Evolutionary conservation across 2,113 vertebrate genomes (phyloP), one percentile per base, ranked within the genome.

Genomic region (Osmerus mordax): DNA sequence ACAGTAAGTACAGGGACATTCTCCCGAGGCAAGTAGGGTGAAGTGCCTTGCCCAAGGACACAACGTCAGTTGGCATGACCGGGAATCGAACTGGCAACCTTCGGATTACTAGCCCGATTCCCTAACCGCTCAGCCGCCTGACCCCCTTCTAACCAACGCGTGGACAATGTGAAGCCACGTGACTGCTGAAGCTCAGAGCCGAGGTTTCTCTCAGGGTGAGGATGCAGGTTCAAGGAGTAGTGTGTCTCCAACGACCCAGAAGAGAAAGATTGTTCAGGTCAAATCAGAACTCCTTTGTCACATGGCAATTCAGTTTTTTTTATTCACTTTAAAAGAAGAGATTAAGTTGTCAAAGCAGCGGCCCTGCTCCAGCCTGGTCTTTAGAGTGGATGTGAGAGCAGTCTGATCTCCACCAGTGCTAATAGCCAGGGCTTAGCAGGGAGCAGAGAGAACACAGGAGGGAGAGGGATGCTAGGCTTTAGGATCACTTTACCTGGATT

Each of bases 401-500:
- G 84, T 89, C 88, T 91, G 91, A 93, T 91, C 91, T 91, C 75
- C 71, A 79, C 80, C 84, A 83, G 77, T 84, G 87, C 87, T 90
- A 89, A 90, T 86, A 90, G 89, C 82, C 14, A 61, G 69, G 71
- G 75, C 75, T 83, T 78, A 84, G 76, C 67, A 69, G 72, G 74
- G 83, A 82, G 84, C 71, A 79, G 81, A 65, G 79, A 83, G 86
- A 89, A 86, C 81, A 87, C 82, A 84, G 88, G 88, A 69, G 83
- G 78, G 84, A 82, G 81, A 82, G 83, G 78, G 83, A 84, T 87
- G 86, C 79, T 65, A 74, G 89, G 88, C 89, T 92, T 93, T 91
- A 92, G 87, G 89, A 91, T 92, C 89, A 88, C 90, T 92, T 92
- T 92, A 92, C 91, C 90, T 92, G 90, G 91, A 91, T 91, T 90